Base-by-base conservation (phyloP, 2,797 vertebrate genomes). In the Tarsius wallacei region DNA sequence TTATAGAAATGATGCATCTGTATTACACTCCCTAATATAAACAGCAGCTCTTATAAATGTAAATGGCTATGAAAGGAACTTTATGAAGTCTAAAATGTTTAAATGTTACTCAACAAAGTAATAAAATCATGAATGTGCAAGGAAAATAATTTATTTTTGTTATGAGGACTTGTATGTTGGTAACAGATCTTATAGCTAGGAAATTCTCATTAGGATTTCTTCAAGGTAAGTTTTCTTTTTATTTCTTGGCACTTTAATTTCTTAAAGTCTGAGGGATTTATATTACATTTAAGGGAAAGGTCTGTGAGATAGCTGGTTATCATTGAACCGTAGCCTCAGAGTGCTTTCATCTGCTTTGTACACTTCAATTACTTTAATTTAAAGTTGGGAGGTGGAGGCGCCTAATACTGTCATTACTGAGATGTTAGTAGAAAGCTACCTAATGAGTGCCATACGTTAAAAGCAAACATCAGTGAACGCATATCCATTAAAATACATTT, bases 71-170 rank as follows among this genome's bases (percentile, higher is more conserved):
- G 31, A 89, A 90, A 36, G 4, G 13, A 96, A n/a, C 10, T 68
- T 84, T 17, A 53, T 22, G n/a, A 89, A 87, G 12, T 85, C 74
- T 96, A 42, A 93, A 81, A 77, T 97, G 93, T 81, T 93, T 91
- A 76, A 94, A 66, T 70, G 28, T 78, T 71, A 70, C 63, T 84
- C 47, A 91, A 21, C 33, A 90, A 77, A 16, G 42, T n/a, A 66
- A 26, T 78, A 49, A 31, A 89, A 74, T 57, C 8, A 74, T 51
- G 8, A 53, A 42, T 33, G 0, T 22, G 17, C 2, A 42, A 82
- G 6, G 57, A 66, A 74, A 73, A 61, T 42, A 17, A 64, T 68
- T 86, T 93, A 77, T 71, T 95, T 94, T 96, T 74, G 85, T 81
- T 47, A 70, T 31, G 17, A 91, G 7, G 12, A 51, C 59, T 51